These are phyloP conservation scores for Amphimallon solstitiale DNA, from an alignment of 2,888 invertebrate genomes.

Conservation along the genomic window DNA sequence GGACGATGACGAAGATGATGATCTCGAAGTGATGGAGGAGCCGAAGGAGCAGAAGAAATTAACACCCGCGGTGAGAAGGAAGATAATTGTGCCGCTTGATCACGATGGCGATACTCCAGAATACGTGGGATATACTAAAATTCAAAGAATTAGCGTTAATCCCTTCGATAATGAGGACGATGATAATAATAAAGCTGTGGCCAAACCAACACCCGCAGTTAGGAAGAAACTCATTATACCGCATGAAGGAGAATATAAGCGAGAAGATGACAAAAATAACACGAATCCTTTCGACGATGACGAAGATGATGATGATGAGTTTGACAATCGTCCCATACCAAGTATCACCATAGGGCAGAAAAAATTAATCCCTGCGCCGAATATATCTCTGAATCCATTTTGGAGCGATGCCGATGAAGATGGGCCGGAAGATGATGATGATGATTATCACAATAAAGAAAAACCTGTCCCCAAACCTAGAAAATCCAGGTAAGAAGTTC, in stretches of 20 bases:
- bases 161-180: neutral
- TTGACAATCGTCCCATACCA: neutral
- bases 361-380: slow-evolving; percentile 58
- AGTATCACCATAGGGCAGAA: slow-evolving; percentile 34
- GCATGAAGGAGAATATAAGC: no score
- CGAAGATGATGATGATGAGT: slow-evolving; percentile 36
- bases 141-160: neutral
- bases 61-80: slow-evolving; percentile 38
- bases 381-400: slow-evolving; percentile 75
- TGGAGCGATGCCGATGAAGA: slow-evolving; percentile 76
- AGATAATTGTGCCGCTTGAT: slow-evolving; percentile 40
- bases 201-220: no score
- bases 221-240: no score
- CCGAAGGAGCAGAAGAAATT: slow-evolving; percentile 40
- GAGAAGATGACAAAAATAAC: neutral
- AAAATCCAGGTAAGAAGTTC: slow-evolving; percentile 58
- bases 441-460: slow-evolving; percentile 60
- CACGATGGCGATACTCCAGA: slow-evolving; percentile 29
- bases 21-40: slow-evolving; percentile 22
- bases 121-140: neutral
- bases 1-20: slow-evolving; percentile 54
- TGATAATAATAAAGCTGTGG: neutral
- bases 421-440: slow-evolving; percentile 66
- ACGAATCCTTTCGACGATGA: slow-evolving; percentile 20
- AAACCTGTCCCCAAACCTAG: slow-evolving; percentile 67